These are phyloP conservation scores for Diplodus puntazzo DNA, from an alignment of 2,797 vertebrate genomes.

Conservation along the genomic window DNA sequence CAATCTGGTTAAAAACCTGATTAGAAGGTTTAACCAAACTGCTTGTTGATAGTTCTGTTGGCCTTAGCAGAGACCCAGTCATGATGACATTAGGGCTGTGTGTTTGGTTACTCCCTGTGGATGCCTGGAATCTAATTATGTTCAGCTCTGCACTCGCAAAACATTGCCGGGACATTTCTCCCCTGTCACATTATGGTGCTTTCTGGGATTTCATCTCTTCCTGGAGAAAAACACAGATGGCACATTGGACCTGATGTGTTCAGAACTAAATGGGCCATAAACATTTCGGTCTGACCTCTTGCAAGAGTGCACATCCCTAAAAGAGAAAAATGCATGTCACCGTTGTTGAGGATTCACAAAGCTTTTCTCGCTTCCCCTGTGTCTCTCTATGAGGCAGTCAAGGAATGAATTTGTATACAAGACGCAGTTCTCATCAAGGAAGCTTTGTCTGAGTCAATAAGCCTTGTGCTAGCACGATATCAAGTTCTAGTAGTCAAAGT, in stretches of 20 bases:
- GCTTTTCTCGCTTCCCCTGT: background rate
- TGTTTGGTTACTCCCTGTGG: constrained; percentile 62
- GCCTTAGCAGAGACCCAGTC: constrained; percentile 51
- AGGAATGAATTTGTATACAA: constrained; percentile 41
- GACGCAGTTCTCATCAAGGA: constrained; percentile 35
- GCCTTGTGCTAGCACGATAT: constrained; percentile 51
- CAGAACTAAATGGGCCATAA: constrained; percentile 80
- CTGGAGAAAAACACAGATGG: constrained; percentile 78
- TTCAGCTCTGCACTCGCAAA: constrained; percentile 66
- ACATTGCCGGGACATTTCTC: constrained; percentile 62
- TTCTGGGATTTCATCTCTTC: constrained; percentile 75
- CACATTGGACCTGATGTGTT: constrained; percentile 75
- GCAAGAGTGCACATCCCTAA: constrained; percentile 50
- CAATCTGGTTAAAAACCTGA: constrained; percentile 33
- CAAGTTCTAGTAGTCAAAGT: constrained; percentile 54
- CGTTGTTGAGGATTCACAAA: constrained; percentile 30
- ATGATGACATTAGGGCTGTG: constrained; percentile 65
- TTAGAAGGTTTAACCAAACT: constrained; percentile 44
- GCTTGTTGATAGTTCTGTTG: constrained; percentile 58
- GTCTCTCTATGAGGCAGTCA: constrained; percentile 17
- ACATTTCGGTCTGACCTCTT: constrained; percentile 71
- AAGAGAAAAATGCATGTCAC: constrained; percentile 54
- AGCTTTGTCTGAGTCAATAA: constrained; percentile 56
- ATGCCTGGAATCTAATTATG: constrained; percentile 73
- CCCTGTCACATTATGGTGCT: constrained; percentile 68